Base-by-base conservation (phyloP, 2,888 invertebrate genomes). In the Brachycybe producta region DNA sequence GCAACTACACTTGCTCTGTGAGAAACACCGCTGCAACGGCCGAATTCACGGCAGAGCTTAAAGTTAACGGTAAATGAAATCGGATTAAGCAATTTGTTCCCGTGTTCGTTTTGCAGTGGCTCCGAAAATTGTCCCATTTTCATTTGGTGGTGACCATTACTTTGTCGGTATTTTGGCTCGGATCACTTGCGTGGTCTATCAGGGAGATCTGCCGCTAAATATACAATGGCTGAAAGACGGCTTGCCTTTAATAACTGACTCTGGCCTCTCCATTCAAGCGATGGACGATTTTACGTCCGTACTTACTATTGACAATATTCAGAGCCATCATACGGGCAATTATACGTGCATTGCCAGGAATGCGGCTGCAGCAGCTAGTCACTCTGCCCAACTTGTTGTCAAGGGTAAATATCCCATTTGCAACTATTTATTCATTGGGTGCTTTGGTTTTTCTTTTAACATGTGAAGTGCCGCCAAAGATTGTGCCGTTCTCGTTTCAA, bases 1-100 rank as follows among this genome's bases (percentile, higher is more conserved):
- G 82, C 65, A 79, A 80, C 70, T 82, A 80, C 71, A 80, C 80
- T 60, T 82, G 82, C 70, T 78, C 80, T 68, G 82, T 81, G 68
- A 76, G 77, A 73, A 82, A 82, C 71, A 79, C 78, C 64, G 82
- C 81, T 65, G 78, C 80, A 64, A 79, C 80, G 73, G 80, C 79
- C 70, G 79, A 80, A 73, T 80, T 77, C 75, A 79, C 79, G 69
- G 80, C 81, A 71, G 76, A 77, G 69, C 78, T 82, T 65, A 79
- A 79, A 76, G 81, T 82, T 67, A 80, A 82, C 81, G 81, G 82
- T 82, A 81, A 77, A 30, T 38, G 36, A 5, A 36, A 8, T 8
- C 7, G 7, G 5, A 36, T 17, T 36, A 13, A 3, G 7, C 4
- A 2, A 13, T 36, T 36, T 36, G 36, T 17, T 17, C 17, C 21